Base-by-base conservation (phyloP, 2,888 invertebrate genomes). In the Endotricha flammealis region DNA sequence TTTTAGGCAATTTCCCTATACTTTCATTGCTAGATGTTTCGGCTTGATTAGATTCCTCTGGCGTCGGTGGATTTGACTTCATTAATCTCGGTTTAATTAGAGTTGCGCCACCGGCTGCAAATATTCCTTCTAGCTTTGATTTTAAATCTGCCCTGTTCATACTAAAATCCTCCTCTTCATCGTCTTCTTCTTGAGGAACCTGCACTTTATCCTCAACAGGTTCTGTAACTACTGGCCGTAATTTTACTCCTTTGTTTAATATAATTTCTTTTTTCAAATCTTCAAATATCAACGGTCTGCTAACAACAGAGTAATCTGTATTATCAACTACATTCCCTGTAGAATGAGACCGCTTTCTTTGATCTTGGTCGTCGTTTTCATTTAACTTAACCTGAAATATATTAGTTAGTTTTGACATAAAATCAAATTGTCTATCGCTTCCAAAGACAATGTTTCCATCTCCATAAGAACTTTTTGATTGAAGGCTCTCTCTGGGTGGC, bases 401-500 rank as follows among this genome's bases (percentile, higher is more conserved):
- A 25, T 68, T 63, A 12, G 79, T 78, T 17, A 87, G 48, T 55
- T 85, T 87, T 0, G 76, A 73, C 78, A 83, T 81, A 32, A 87
- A 85, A 45, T 68, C 55, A 31, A 78, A 59, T 46, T 78, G 76
- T 42, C 69, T 63, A 32, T 71, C 70, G 38, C 76, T 79, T 23
- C 78, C 80, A 38, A 78, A 78, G 11, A 65, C 64, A 3, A 79
- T 68, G 30, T 60, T 71, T 3, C 51, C 63, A 6, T 78, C 77
- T 6, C 68, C 61, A 34, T 64, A 53, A 20, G 76, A 69, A 39
- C 48, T 55, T 17, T 62, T 76, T 4, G 78, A 78, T 34, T 57
- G 44, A 32, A 74, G 38, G 41, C 78, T 78, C 39, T 59, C 55
- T 47, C 77, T 56, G 8, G 72, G 72, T 8, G 72, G 72, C 33